Evolutionary conservation across 2,113 vertebrate genomes (phyloP).

Genomic region (Sakesphorus luctuosus): DNA sequence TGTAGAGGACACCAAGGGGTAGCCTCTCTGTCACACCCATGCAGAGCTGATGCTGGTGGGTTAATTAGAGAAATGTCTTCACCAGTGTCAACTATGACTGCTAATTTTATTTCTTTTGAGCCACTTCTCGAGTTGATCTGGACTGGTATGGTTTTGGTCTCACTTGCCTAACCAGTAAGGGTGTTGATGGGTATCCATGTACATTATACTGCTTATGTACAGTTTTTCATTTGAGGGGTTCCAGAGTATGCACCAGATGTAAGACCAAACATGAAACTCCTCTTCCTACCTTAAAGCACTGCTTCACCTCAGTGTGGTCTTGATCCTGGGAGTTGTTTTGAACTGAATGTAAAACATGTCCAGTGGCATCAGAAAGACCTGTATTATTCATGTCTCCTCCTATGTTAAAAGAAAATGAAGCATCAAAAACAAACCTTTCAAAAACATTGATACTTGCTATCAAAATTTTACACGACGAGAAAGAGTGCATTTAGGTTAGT

Average conservation of each 20-base stretch:
- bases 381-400: not conserved
- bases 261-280: not conserved
- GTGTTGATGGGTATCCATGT: not conserved
- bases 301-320: not conserved
- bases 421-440: not conserved
- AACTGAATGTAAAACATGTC: not conserved
- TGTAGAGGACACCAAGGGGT: not conserved
- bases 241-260: not conserved
- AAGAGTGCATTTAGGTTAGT: not conserved
- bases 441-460: not conserved
- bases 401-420: not conserved
- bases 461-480: not conserved
- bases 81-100: not conserved
- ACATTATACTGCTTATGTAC: not conserved
- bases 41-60: not conserved
- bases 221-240: not conserved
- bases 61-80: not conserved
- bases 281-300: not conserved
- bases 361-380: not conserved
- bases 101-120: not conserved
- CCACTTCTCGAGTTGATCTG: not conserved
- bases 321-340: not conserved
- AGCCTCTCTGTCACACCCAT: not conserved
- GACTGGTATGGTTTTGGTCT: not conserved
- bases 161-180: not conserved